phyloP scores from a whole-genome alignment of 2,113 vertebrate genomes.

The Notarius lentiginosus region DNA sequence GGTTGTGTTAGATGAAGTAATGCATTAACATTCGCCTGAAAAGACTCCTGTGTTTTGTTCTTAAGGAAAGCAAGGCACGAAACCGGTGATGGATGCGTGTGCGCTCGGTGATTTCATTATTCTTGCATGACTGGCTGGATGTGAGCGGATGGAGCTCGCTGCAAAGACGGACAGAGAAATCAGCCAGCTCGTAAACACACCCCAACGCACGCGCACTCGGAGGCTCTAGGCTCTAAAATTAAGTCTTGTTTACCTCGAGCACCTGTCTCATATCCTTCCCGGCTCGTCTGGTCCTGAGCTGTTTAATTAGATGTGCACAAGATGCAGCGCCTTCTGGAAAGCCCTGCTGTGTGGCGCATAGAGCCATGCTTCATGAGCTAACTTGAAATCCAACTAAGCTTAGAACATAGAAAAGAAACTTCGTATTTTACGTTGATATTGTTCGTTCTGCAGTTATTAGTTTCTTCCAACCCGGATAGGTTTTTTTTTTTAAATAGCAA shows the following conservation, averaged over 20 bases:
- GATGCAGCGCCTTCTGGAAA: constrained; percentile 6
- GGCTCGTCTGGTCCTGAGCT: constrained; percentile 17
- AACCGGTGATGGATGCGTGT: constrained; percentile 20
- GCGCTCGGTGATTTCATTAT: constrained; percentile 37
- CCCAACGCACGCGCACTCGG: constrained; percentile 37
- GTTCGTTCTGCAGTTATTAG: background rate
- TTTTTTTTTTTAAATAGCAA: background rate
- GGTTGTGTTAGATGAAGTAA: background rate
- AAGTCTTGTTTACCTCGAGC: constrained; percentile 56
- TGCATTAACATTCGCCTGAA: background rate
- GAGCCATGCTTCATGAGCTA: background rate
- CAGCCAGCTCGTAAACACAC: background rate
- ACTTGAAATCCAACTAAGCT: background rate
- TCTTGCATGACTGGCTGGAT: constrained; percentile 31
- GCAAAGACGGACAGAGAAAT: constrained; percentile 1
- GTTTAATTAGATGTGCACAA: constrained; percentile 10
- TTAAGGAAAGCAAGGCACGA: background rate
- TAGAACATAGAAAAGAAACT: background rate
- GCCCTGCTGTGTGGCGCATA: background rate
- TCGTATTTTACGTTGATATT: background rate
- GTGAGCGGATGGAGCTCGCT: constrained; percentile 19
- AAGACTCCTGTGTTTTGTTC: background rate
- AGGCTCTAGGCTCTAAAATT: constrained; percentile 34
- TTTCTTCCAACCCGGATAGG: background rate
- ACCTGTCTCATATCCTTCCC: constrained; percentile 51